A percentile compares a stretch with the other conserved stretches of the same genome.
Conservation (phyloP, 2,888 invertebrate genomes). For the Yponomeuta sedellus region DNA sequence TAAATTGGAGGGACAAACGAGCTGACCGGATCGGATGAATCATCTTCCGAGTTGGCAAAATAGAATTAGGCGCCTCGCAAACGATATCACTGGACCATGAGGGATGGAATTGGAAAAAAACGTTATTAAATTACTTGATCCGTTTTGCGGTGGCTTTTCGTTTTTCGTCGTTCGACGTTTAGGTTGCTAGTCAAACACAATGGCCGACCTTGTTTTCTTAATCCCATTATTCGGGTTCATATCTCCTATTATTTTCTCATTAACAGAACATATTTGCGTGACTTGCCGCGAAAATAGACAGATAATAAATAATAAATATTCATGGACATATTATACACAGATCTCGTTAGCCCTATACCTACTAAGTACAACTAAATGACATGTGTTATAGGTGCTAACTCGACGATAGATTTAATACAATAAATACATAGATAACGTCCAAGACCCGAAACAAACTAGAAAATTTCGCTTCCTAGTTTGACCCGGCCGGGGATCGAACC, state of each 20-base stretch:
- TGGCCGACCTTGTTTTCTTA: not conserved
- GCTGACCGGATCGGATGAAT: not conserved
- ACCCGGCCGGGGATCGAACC: too few species aligned
- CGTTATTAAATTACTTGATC: constrained; percentile 3
- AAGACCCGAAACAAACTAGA: too few species aligned
- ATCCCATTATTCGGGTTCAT: not conserved
- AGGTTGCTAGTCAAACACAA: not conserved
- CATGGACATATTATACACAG: too few species aligned
- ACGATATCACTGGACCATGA: not conserved
- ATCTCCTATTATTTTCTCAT: not conserved
- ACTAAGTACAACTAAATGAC: too few species aligned
- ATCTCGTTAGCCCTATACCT: too few species aligned
- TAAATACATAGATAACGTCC: too few species aligned
- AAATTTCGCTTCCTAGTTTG: too few species aligned
- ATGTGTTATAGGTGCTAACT: too few species aligned
- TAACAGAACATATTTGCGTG: not conserved
- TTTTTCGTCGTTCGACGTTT: not conserved
- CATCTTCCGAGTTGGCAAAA: not conserved
- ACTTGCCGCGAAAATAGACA: not conserved
- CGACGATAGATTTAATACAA: too few species aligned
- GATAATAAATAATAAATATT: too few species aligned
- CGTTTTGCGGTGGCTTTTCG: not conserved
- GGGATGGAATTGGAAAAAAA: not conserved
- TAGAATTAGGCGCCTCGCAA: not conserved
- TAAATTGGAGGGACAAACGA: not conserved